Evolutionary conservation across 2,113 vertebrate species (phyloP), one percentile per base, ranked within the genome.

Genomic region (Phycodurus eques): DNA sequence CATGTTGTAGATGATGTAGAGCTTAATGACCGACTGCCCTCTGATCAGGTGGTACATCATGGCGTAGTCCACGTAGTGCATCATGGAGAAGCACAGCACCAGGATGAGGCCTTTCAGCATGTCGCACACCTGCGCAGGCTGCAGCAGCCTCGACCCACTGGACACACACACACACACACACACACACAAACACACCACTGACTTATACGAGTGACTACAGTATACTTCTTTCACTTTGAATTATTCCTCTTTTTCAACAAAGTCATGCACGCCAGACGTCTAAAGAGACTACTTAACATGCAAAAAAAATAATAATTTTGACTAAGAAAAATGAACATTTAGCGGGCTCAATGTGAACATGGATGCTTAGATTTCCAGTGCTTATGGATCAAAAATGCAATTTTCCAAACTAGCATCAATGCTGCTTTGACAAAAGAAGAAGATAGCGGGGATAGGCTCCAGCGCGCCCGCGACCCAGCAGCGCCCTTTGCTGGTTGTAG

Each of bases 1-100:
- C 98, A 99, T 99, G 90, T 99, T 99, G 93, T 98, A 99, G 92
- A 99, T 99, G 91, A 99, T 95, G 88, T 99, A 99, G 83, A 99
- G 96, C 83, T 99, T 99, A 93, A 99, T 99, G 90, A 99, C 96
- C 1, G 97, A 98, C 90, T 99, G 97, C 20, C 97, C 98, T 76
- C 96, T 88, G 89, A 99, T 98, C 82, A 99, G 91, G 88, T 99
- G 98, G 83, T 99, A 99, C 95, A 98, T 98, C 98, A 99, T 99
- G 88, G 97, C 95, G 87, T 99, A 99, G 90, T 99, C 98, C 31
- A 99, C 96, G 22, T 98, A 99, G 86, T 98, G 96, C 96, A 96
- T 96, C 96, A 99, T 96, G 87, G 94, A 96, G 86, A 95, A 98
- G 92, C 96, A 97, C 78, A 98, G 92, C 69, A 98, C 85, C 93